Percentiles rank a stretch among this genome's conserved stretches.
These are phyloP conservation scores for Orchesella flavescens DNA, from an alignment of 2,888 invertebrate genomes.

Conservation along the genomic window DNA sequence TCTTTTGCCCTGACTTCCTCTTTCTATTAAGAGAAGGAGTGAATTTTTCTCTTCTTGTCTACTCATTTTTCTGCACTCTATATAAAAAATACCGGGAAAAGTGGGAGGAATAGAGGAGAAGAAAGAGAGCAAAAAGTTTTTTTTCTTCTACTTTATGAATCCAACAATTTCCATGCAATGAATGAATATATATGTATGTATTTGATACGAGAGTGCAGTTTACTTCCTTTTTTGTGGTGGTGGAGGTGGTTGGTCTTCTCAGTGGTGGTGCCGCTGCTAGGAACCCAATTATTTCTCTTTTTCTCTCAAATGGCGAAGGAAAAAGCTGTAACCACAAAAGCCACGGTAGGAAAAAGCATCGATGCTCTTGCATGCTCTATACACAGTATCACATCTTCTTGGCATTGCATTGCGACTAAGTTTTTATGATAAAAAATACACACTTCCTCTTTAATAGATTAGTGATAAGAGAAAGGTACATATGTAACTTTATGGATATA, in stretches of 20 bases:
- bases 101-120: neutral
- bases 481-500: no score
- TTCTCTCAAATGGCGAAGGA: slow-evolving; percentile 36
- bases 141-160: slow-evolving; percentile 3
- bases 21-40: slow-evolving; percentile 30
- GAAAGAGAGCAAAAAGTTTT: neutral
- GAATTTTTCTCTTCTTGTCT: slow-evolving; percentile 7
- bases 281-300: slow-evolving; percentile 52
- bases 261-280: slow-evolving; percentile 1
- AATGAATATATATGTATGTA: neutral
- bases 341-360: slow-evolving; percentile 21
- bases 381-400: slow-evolving; percentile 10
- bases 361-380: no score
- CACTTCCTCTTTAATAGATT: no score
- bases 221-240: slow-evolving; percentile 11
- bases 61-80: neutral
- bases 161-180: neutral
- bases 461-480: no score
- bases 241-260: neutral
- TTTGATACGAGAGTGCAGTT: slow-evolving; percentile 9
- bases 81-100: neutral
- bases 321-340: slow-evolving; percentile 45
- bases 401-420: neutral
- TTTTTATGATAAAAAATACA: no score
- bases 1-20: slow-evolving; percentile 23